Evolutionary conservation across 2,888 invertebrate genomes (phyloP).

Genomic region (Euproctis similis): DNA sequence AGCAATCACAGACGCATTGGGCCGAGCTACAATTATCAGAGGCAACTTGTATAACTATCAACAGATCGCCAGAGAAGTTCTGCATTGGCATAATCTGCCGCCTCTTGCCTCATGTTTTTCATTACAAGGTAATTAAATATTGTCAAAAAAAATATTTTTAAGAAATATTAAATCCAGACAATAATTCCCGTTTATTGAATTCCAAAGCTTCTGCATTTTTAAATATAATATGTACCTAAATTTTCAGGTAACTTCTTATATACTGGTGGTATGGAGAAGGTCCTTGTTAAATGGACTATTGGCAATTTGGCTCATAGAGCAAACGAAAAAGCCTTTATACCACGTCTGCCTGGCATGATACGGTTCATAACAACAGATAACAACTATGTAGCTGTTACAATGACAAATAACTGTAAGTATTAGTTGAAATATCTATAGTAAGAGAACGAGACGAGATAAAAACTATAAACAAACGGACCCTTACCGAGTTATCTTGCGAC

Average conservation of each 20-base stretch:
- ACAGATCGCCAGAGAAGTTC: slow-evolving; percentile 43
- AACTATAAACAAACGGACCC: no score
- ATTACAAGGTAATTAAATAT: slow-evolving; percentile 60
- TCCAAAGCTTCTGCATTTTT: no score
- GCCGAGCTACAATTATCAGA: slow-evolving; percentile 46
- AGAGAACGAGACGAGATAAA: no score
- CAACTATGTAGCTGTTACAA: slow-evolving; percentile 49
- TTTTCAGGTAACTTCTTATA: slow-evolving; percentile 56
- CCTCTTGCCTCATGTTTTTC: slow-evolving; percentile 53
- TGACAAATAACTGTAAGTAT: slow-evolving; percentile 68
- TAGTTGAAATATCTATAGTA: no score
- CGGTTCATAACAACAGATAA: slow-evolving; percentile 50
- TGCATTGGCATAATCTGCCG: slow-evolving; percentile 69
- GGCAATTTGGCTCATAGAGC: slow-evolving; percentile 46
- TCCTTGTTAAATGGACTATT: slow-evolving; percentile 63
- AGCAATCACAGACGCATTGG: slow-evolving; percentile 57
- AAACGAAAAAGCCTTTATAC: slow-evolving; percentile 54
- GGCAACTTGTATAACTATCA: slow-evolving; percentile 48
- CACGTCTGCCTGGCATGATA: slow-evolving; percentile 59
- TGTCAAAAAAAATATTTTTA: no score
- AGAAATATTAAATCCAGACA: no score
- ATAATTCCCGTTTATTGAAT: no score
- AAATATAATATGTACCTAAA: no score
- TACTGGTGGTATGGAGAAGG: slow-evolving; percentile 66
- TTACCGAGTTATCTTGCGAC: no score